Base-by-base conservation (phyloP, 2,113 vertebrate genomes). In the Calypte anna region DNA sequence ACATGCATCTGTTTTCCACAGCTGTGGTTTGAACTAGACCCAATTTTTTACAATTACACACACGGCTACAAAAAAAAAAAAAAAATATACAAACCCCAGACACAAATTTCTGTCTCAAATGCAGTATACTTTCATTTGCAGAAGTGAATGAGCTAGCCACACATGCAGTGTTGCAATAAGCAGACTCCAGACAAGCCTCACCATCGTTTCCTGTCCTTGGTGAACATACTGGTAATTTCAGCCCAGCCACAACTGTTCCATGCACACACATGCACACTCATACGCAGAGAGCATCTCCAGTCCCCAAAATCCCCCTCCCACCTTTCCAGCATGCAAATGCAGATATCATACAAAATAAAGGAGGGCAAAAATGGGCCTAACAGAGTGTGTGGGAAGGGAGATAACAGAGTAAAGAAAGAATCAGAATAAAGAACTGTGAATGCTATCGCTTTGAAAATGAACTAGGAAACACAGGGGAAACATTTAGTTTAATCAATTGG, bases 201-300 rank as follows among this genome's bases (percentile, higher is more conserved):
- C 46, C 84, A 72, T 80, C 67, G 76, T 57, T 97, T 97, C 96
- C 95, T 96, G 95, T 53, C 78, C 82, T 51, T 70, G 68, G 51
- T 54, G 86, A 90, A 63, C 70, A 58, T 4, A 24, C 23, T 5
- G 17, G 63, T 55, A 84, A 85, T 78, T 70, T 85, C 76, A 86
- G 66, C 38, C 48, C 82, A 73, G 59, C 93, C 91, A 91, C 93
- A 88, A 85, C 14, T 62, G 58, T 31, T 85, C 58, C 16, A 48
- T 6, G 6, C 62, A 25, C 54, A 27, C 16, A 46, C 30, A 25
- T 8, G 23, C 31, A 28, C 20, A 55, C 73, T 57, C 67, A 23
- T 46, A 81, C 28, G 55, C 21, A 57, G 12, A 82, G 2, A 75
- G 27, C 55, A 62, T 10, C 43, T 30, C 59, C 55, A 73, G 31